phyloP scores from a whole-genome alignment of 1,140 invertebrate species.

The Asbolus verrucosus region DNA sequence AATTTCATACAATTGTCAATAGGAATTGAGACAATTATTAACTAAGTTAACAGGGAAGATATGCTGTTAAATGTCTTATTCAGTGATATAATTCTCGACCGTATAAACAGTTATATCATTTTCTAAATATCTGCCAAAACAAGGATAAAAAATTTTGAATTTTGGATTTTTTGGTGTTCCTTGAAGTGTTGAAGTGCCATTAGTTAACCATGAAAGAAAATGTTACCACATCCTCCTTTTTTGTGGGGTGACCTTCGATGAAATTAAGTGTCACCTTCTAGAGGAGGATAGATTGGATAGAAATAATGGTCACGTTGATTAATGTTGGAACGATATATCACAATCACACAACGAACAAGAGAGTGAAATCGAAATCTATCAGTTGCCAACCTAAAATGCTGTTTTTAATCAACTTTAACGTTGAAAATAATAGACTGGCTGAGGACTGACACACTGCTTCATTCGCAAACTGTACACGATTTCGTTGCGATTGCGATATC shows the following conservation, averaged over 20 bases:
- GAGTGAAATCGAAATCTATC: slow-evolving; percentile 32
- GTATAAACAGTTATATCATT: no score
- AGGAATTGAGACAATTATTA: no score
- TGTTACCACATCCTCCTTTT: slow-evolving; percentile 1
- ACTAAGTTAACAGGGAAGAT: no score
- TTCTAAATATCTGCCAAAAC: no score
- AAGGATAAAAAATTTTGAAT: no score
- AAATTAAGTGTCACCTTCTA: slow-evolving; percentile 24
- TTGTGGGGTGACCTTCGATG: not conserved
- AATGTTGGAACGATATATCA: slow-evolving; percentile 27
- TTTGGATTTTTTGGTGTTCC: no score
- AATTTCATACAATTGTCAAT: no score
- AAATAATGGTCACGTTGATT: slow-evolving; percentile 32
- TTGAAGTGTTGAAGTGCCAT: no score
- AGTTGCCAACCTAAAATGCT: slow-evolving; percentile 25
- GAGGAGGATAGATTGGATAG: slow-evolving; percentile 17
- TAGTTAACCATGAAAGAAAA: no score
- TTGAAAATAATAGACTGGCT: slow-evolving; percentile 11
- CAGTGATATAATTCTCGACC: no score
- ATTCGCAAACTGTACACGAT: not conserved
- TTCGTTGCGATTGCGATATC: not conserved
- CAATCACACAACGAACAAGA: slow-evolving; percentile 3
- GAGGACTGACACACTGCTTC: not conserved
- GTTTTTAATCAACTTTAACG: slow-evolving; percentile 22
- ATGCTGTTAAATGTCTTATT: no score